Conservation (phyloP, 2,888 invertebrate genomes). For the Prenolepis imparis region DNA sequence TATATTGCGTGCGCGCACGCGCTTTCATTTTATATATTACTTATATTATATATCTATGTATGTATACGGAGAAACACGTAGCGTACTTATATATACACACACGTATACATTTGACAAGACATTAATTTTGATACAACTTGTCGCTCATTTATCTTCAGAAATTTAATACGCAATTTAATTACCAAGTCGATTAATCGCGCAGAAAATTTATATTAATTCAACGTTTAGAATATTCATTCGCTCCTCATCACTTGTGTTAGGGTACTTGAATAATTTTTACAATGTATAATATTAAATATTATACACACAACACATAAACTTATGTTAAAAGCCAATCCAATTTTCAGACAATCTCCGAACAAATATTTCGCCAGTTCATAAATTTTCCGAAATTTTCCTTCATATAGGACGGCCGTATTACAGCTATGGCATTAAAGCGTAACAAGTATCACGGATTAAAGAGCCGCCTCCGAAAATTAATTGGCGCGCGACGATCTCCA, state of each 20-base stretch:
- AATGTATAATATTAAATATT: neutral
- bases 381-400: slow-evolving; percentile 21
- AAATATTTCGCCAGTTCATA: slow-evolving; percentile 9
- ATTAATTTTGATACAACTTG: slow-evolving; percentile 23
- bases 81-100: neutral
- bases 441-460: slow-evolving; percentile 49
- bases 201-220: slow-evolving; percentile 2
- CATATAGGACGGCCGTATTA: slow-evolving; percentile 25
- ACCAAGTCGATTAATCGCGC: neutral
- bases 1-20: neutral
- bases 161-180: slow-evolving; percentile 33
- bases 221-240: neutral
- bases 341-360: neutral
- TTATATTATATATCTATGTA: neutral
- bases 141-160: slow-evolving; percentile 20
- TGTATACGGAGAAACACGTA: neutral
- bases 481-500: slow-evolving; percentile 39
- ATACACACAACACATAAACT: neutral
- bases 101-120: neutral
- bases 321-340: neutral
- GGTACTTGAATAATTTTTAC: neutral
- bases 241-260: neutral
- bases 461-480: slow-evolving; percentile 40
- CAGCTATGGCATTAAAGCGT: slow-evolving; percentile 37
- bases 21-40: neutral